phyloP scores from a whole-genome alignment of 2,797 vertebrate species.

The Scyliorhinus canicula region DNA sequence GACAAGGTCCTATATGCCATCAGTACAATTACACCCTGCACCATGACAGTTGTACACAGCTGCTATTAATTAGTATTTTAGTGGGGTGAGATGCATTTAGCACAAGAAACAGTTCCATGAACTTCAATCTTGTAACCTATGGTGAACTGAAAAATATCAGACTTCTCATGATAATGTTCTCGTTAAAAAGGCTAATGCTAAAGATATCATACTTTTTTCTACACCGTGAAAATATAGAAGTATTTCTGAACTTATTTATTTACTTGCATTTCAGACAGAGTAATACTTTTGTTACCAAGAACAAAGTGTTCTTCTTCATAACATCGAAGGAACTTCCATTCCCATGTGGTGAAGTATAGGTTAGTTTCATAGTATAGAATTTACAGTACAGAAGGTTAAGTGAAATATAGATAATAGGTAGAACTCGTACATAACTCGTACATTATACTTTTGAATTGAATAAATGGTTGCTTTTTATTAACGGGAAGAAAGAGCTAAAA shows the following conservation, averaged over 20 bases:
- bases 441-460: too few species aligned
- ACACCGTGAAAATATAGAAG: conserved; percentile 68
- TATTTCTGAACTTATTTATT: not conserved
- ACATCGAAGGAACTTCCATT: not conserved
- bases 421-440: too few species aligned
- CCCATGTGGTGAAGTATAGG: too few species aligned
- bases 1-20: not conserved
- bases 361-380: too few species aligned
- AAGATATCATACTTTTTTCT: conserved; percentile 81
- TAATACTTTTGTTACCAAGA: not conserved
- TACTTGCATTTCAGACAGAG: conserved; percentile 29
- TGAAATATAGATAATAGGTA: too few species aligned
- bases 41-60: not conserved
- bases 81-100: not conserved
- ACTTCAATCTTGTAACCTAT: not conserved
- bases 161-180: conserved; percentile 83
- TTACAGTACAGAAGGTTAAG: too few species aligned
- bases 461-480: too few species aligned
- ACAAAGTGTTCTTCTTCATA: not conserved
- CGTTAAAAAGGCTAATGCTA: conserved; percentile 87
- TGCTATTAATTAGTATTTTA: not conserved
- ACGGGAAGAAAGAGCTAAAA: too few species aligned
- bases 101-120: not conserved
- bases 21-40: not conserved
- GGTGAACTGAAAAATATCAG: conserved; percentile 59